These are phyloP conservation scores for Coracias cyanogaster DNA, from an alignment of 2,797 vertebrate genomes.

Conservation along the genomic window DNA sequence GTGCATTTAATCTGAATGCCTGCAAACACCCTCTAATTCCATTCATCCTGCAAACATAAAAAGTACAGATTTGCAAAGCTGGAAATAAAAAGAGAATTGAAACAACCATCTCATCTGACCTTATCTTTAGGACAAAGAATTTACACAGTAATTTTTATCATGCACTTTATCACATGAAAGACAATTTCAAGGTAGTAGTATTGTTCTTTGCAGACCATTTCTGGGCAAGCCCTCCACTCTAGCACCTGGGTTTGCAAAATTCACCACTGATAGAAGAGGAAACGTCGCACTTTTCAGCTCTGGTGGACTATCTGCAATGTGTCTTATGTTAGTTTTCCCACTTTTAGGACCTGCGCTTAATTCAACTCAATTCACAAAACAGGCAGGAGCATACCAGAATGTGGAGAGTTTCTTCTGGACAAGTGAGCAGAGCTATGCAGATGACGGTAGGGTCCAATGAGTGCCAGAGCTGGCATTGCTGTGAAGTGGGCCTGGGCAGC, in stretches of 20 bases:
- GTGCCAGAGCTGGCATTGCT: neutral
- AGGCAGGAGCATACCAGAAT: neutral
- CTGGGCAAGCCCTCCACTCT: neutral
- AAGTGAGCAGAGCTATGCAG: neutral
- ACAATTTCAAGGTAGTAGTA: neutral
- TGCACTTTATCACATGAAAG: neutral
- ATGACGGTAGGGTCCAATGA: neutral
- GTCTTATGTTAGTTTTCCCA: neutral
- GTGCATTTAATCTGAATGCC: neutral
- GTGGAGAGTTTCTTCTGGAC: neutral
- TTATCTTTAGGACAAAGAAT: slow-evolving; percentile 25
- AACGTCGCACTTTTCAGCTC: neutral
- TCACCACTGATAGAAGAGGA: neutral
- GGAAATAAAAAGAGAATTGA: slow-evolving; percentile 43
- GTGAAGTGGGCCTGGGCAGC: neutral
- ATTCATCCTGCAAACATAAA: neutral
- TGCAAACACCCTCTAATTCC: neutral
- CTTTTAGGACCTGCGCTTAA: neutral
- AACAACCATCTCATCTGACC: slow-evolving; percentile 18
- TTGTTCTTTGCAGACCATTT: neutral
- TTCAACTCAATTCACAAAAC: neutral
- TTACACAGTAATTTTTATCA: slow-evolving; percentile 2
- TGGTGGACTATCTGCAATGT: neutral
- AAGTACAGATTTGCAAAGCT: neutral
- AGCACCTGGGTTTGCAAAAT: neutral